Base-by-base conservation (phyloP, 1,140 invertebrate species). In the Apis cerana region DNA sequence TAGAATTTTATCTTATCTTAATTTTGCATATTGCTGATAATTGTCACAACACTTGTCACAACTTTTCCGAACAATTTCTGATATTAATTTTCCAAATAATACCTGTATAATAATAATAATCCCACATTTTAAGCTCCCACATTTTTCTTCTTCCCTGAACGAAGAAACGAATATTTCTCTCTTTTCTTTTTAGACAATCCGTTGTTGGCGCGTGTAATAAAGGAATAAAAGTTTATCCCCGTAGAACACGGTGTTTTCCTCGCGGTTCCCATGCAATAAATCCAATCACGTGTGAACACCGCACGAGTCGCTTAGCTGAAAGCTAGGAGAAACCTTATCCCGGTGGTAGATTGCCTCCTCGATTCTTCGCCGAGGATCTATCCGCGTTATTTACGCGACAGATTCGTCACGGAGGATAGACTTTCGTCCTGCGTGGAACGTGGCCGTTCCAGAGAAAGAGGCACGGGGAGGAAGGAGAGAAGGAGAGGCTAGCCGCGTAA, bases 391-490 rank as follows among this genome's bases (percentile, higher is more conserved):
- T 75, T 81, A 59, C 27, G 62, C 71, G 71, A 50, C 62, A 2
- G n/a, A 43, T 81, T 75, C 71, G 79, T 81, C 54, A 81, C 71
- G 79, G 27, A 21, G 79, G 33, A 81, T 81, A 75, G 71, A 75
- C 52, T 75, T 75, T 81, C 62, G 62, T 75, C 70, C 62, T 19
- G 15, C 58, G 48, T 23, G 69, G 59, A 80, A 80, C 65, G 59
- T 72, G 48, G 50, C 70, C 56, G 54, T 15, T 27, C 21, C 54
- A 58, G 43, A 33, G 15, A 23, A 43, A 43, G 4, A 43, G 33
- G 33, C 33, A 33, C 33, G 33, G 33, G 33, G 33, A 33, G 33
- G 33, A 4, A 7, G 33, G 33, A 5, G 33, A 7, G 33, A 5
- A 43, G 33, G 33, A 43, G 33, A 7, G 33, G 13, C 33, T 21